A percentile compares a stretch with the other conserved stretches of the same genome.
Evolutionary conservation across 2,113 vertebrate genomes (phyloP).

Genomic region (Papio anubis): DNA sequence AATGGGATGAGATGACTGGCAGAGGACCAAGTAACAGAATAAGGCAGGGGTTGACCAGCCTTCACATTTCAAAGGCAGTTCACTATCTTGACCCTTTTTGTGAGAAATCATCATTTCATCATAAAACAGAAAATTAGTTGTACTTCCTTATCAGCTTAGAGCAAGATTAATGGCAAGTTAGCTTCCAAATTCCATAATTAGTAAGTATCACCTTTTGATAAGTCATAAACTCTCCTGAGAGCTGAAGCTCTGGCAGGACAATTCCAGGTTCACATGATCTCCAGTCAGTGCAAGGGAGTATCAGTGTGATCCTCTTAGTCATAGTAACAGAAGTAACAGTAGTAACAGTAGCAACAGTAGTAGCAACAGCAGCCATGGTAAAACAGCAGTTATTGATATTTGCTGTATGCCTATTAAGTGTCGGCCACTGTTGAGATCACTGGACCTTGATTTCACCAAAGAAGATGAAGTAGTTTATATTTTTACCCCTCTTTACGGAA

Average conservation of each 20-base stretch:
- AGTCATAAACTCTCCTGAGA: not conserved
- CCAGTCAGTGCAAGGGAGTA: not conserved
- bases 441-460: not conserved
- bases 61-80: conserved; percentile 38
- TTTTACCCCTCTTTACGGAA: not conserved
- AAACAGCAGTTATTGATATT: not conserved
- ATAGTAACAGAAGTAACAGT: not conserved
- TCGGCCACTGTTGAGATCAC: not conserved
- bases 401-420: not conserved
- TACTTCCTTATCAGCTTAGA: conserved; percentile 6
- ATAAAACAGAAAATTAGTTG: not conserved
- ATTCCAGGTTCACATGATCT: not conserved
- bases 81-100: not conserved
- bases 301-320: no score
- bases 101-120: conserved; percentile 5
- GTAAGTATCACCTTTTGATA: not conserved
- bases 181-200: not conserved
- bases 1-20: not conserved
- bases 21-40: not conserved
- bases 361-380: not conserved
- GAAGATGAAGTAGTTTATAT: not conserved
- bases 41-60: not conserved
- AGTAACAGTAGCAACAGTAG: not conserved
- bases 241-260: not conserved
- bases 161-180: conserved; percentile 36